phyloP scores from a whole-genome alignment of 2,113 vertebrate genomes.

The Cephalopholis sonnerati region DNA sequence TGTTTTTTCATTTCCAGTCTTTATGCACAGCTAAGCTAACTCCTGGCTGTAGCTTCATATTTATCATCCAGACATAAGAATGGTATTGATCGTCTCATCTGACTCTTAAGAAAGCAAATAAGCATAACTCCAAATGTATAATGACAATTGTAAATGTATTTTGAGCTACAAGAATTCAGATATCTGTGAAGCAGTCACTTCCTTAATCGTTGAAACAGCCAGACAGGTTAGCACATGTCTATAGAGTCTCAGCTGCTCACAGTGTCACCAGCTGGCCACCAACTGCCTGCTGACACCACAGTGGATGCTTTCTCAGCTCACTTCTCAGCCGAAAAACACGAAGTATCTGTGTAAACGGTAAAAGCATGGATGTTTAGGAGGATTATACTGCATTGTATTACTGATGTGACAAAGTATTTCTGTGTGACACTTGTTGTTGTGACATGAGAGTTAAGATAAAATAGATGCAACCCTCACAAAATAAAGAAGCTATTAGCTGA shows the following conservation, averaged over 20 bases:
- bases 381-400: background rate
- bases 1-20: too few relatives aligned
- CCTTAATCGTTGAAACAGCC: background rate
- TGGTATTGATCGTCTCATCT: background rate
- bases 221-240: background rate
- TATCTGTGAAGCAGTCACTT: background rate
- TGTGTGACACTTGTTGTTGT: background rate
- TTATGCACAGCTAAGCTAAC: too few relatives aligned
- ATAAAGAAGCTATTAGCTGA: background rate
- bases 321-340: background rate
- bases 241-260: background rate
- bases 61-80: background rate
- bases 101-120: background rate
- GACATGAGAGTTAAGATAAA: background rate
- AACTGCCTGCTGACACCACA: constrained; percentile 9
- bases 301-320: background rate
- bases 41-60: background rate
- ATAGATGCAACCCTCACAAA: background rate
- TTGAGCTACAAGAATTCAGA: background rate
- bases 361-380: background rate
- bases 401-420: background rate
- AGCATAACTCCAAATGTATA: background rate
- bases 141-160: background rate
- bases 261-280: constrained; percentile 25
- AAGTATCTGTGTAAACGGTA: background rate